phyloP scores from a whole-genome alignment of 2,888 invertebrate species.

The Tenthredo distinguenda region DNA sequence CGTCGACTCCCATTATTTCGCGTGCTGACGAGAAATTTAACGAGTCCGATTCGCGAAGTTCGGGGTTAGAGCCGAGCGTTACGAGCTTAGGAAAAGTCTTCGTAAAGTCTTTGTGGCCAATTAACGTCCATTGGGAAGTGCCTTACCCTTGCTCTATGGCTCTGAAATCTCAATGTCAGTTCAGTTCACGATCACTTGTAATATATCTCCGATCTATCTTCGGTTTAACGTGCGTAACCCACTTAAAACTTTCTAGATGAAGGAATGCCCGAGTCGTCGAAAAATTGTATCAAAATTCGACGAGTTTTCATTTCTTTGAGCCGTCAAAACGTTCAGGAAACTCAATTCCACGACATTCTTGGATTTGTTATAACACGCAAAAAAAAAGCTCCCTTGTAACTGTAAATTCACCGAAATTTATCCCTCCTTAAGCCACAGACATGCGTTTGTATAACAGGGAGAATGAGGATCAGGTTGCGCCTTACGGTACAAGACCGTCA shows the following conservation, averaged over 20 bases:
- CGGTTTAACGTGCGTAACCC: not conserved
- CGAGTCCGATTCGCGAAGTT: conserved; percentile 44
- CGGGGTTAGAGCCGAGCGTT: not conserved
- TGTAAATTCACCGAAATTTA: conserved; percentile 18
- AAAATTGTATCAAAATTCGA: not conserved
- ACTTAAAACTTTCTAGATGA: not conserved
- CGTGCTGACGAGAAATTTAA: conserved; percentile 50
- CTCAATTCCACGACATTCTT: not conserved
- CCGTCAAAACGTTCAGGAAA: not conserved
- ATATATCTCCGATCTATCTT: not conserved
- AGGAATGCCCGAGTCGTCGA: not conserved
- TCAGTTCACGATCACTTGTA: not conserved
- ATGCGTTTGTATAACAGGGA: conserved; percentile 8
- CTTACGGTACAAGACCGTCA: conserved; percentile 50
- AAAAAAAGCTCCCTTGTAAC: conserved; percentile 12
- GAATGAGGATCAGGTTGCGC: conserved; percentile 48
- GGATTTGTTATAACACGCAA: not conserved
- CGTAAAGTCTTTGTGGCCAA: conserved; percentile 18
- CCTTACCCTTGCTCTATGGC: not conserved
- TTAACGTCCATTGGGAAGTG: conserved; percentile 39
- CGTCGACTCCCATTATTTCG: conserved; percentile 19
- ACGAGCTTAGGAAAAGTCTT: conserved; percentile 21
- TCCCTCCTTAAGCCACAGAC: not conserved
- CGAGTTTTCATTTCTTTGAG: not conserved
- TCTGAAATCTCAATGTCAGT: not conserved